A percentile compares a stretch with the other conserved stretches of the same genome.
Evolutionary conservation across 2,797 vertebrate species (phyloP).

Genomic region (Alectoris magna): DNA sequence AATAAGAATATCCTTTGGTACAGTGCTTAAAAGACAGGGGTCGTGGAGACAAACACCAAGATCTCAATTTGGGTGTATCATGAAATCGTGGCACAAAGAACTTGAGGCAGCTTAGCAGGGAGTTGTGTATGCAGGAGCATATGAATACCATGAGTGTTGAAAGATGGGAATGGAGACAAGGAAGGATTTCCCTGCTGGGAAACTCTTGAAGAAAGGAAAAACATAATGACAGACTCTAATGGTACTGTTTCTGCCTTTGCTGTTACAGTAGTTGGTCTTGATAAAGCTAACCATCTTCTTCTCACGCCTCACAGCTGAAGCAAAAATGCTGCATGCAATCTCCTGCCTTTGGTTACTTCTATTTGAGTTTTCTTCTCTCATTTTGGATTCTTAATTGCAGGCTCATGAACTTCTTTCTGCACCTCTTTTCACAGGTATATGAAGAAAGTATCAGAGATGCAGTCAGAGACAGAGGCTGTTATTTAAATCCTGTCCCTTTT

Average conservation of each 20-base stretch:
- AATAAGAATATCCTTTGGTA: conserved; percentile 14
- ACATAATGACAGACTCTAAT: background rate
- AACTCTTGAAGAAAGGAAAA: conserved; percentile 2
- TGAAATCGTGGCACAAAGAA: conserved; percentile 27
- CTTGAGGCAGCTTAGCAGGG: conserved; percentile 11
- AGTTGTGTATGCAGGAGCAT: background rate
- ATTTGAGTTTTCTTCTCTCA: background rate
- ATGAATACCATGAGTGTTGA: background rate
- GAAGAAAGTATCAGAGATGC: background rate
- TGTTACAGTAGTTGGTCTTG: background rate
- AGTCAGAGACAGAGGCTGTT: background rate
- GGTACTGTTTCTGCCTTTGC: background rate
- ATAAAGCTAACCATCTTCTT: conserved; percentile 8
- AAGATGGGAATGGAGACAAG: background rate
- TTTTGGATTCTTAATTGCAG: conserved; percentile 35
- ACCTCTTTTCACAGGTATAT: background rate
- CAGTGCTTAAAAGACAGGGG: conserved; percentile 18
- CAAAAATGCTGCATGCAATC: background rate
- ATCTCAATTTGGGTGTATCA: background rate
- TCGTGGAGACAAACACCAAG: conserved; percentile 31
- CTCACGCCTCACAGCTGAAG: background rate
- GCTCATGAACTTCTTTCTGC: background rate
- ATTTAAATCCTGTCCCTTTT: background rate
- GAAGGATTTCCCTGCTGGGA: conserved; percentile 6
- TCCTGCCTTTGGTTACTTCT: background rate